Base-by-base conservation (phyloP, 2,888 invertebrate species). In the Portevinia maculata region DNA sequence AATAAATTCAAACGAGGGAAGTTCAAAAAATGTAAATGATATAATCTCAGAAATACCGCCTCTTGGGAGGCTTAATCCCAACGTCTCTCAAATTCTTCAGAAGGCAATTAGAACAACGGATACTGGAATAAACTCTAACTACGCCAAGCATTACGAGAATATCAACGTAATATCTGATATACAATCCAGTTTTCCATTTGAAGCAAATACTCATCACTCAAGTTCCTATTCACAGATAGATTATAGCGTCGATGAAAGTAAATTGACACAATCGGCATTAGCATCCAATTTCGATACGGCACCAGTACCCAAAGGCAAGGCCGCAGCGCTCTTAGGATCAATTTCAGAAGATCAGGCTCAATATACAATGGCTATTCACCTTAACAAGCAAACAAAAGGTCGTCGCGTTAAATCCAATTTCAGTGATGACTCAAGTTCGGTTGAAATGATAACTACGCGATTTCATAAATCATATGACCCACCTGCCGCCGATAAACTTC, bases 401-500 rank as follows among this genome's bases (percentile, higher is more conserved):
- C 85, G 86, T 44, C 84, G 86, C 19, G 85, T 86, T 6, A 87
- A 86, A 85, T 85, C 86, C 11, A 87, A 86, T 81, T 84, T 87
- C 37, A 86, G 85, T 62, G 87, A 86, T 75, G 86, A 86, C 53
- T 57, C 85, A 39, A 60, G 57, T 13, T 67, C 78, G 3, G 84
- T 64, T 37, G 71, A 84, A 75, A 76, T 73, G 1, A 69, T 55
- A 46, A 7, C 73, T n/a, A 81, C 84, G 15, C 76, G 81, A 3
- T 57, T 69, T 11, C 48, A 52, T 19, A 84, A 73, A 55, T 11
- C 70, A n/a, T 57, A 39, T 44, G 84, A 84, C 1, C 41, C 60
- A 62, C 46, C 75, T 24, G 30, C 52, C 24, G 30, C 52, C 24
- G 86, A 87, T 32, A 84, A 86, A 85, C 90, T 95, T 70, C 92